Evolutionary conservation across 2,113 vertebrate genomes (phyloP), one percentile per base, ranked within the genome.

Genomic region (Clarias magur): DNA sequence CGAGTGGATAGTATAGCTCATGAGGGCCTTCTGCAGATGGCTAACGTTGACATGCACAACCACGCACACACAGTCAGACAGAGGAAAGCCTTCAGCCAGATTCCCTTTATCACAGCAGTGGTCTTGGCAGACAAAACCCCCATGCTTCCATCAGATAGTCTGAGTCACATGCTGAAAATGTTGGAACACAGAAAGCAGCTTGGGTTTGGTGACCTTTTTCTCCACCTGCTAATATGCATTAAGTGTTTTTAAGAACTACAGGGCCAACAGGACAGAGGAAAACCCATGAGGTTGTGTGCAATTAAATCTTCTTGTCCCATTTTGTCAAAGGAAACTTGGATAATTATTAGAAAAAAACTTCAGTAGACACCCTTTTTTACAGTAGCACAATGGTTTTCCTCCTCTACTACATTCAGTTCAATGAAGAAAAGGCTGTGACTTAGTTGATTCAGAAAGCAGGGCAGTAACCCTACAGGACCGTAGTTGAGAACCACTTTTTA

Each of bases 111-210:
- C 42, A 3, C 65, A 30, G 67, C 53, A 10, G n/a, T 27, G 56
- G 23, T 60, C 16, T 62, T 72, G 78, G 19, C 34, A 53, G 53
- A 82, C 25, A 62, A 82, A 60, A 70, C 3, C 56, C 76, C 38
- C 30, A 19, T 34, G 11, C 78, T 73, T 38, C 23, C 25, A 70
- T 70, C 86, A 87, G 79, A 86, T 53, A 56, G 38, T 25, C 80
- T 82, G 80, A 75, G 30, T 82, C 86, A 86, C 80, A 60, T 63
- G 57, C 27, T 60, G 54, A 30, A 86, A 67, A 86, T 60, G 57
- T 60, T 57, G 79, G 79, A 27, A 21, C 78, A 72, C 62, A 82
- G n/a, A 62, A 30, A 72, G 65, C 78, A 54, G 59, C 19, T 72
- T 60, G 23, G 57, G 10, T 76, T 70, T 82, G 48, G 78, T 54